Evolutionary conservation across 2,888 invertebrate genomes (phyloP).

Genomic region (Calameuta idolon): DNA sequence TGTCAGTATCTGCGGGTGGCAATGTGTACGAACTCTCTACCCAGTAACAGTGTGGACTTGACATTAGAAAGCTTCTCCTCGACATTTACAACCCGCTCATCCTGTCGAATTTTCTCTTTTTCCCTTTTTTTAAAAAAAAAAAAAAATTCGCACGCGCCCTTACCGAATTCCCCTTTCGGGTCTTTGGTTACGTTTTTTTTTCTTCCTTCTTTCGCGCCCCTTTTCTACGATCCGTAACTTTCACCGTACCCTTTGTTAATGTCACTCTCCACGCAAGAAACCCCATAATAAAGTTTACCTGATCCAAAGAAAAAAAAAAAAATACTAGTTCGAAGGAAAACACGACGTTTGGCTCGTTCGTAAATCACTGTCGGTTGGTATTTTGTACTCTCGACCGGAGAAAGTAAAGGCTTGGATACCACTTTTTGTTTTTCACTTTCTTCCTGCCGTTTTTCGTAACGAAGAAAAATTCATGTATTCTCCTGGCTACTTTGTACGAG

Average conservation of each 20-base stretch:
- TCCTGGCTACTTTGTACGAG: background rate
- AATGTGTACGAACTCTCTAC: background rate
- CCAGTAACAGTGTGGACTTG: background rate
- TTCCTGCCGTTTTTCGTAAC: background rate
- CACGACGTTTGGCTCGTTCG: constrained; percentile 27
- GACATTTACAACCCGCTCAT: constrained; percentile 26
- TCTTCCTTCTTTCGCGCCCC: constrained; percentile 14
- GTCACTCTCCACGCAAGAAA: constrained; percentile 24
- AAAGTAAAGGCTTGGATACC: constrained; percentile 58
- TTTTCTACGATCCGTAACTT: constrained; percentile 27
- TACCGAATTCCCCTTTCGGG: constrained; percentile 4
- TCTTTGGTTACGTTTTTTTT: constrained; percentile 14
- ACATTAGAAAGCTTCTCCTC: constrained; percentile 19
- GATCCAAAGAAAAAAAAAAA: constrained; percentile 31
- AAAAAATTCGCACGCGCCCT: constrained; percentile 4
- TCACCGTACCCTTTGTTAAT: constrained; percentile 33
- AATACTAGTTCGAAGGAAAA: constrained; percentile 20
- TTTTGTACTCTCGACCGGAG: constrained; percentile 39
- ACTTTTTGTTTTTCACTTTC: constrained; percentile 31
- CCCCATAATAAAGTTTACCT: constrained; percentile 48
- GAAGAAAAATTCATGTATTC: background rate
- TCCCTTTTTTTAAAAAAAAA: constrained; percentile 20
- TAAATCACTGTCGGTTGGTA: constrained; percentile 45
- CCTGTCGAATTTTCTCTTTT: constrained; percentile 14
- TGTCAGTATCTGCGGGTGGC: background rate